Evolutionary conservation across 2,113 vertebrate genomes (phyloP).

Genomic region (Archocentrus centrarchus): DNA sequence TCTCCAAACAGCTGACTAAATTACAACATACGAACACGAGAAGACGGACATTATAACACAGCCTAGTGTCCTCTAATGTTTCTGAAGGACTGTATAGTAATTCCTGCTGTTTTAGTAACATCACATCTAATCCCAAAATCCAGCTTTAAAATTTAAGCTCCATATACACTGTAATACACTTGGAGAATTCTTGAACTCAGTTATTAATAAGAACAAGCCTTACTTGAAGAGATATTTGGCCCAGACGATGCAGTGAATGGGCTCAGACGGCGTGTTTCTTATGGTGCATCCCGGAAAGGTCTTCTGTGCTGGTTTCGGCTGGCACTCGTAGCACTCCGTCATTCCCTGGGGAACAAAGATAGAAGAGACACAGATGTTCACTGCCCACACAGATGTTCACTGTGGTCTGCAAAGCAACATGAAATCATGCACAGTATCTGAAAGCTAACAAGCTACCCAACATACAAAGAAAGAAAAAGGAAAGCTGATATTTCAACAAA

Average conservation of each 20-base stretch:
- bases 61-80: background rate
- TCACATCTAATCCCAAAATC: background rate
- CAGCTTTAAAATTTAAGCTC: fast-evolving
- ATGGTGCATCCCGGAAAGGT: slow-evolving; percentile 99
- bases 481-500: fast-evolving
- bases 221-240: slow-evolving; percentile 99
- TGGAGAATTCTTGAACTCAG: background rate
- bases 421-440: too few species aligned
- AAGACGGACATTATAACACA: background rate
- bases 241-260: slow-evolving; percentile 99
- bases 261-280: slow-evolving; percentile 97
- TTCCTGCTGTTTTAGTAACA: background rate
- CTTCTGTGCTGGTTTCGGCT: slow-evolving; percentile 97
- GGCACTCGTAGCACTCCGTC: slow-evolving; percentile 98
- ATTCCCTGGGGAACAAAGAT: slow-evolving; percentile 82
- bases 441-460: background rate
- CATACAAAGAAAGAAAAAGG: background rate
- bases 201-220: slow-evolving; percentile 47
- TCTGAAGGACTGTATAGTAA: background rate
- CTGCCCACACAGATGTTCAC: background rate
- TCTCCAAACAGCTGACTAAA: slow-evolving; percentile 96
- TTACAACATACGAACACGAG: background rate
- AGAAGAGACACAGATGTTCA: background rate
- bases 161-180: background rate
- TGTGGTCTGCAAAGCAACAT: too few species aligned